phyloP scores from a whole-genome alignment of 2,113 vertebrate genomes.

The Oreochromis spilurus region DNA sequence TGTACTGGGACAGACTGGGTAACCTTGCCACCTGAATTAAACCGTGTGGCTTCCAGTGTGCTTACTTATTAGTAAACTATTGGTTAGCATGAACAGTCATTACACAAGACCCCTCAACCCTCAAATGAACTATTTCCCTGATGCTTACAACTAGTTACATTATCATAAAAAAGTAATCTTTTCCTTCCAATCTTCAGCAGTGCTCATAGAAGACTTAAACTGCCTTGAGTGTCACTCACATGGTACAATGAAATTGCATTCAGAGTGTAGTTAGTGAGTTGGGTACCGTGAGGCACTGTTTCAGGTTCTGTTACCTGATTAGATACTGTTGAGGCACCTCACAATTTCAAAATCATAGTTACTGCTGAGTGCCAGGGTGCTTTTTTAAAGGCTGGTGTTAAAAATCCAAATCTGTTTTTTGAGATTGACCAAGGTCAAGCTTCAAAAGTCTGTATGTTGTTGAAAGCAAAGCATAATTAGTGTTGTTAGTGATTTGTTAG shows the following conservation, averaged over 20 bases:
- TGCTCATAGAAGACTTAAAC: background rate
- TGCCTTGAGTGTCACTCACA: background rate
- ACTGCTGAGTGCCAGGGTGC: background rate
- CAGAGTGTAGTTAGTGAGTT: background rate
- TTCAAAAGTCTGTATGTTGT: background rate
- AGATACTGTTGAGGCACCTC: background rate
- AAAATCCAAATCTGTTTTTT: background rate
- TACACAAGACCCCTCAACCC: background rate
- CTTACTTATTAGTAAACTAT: background rate
- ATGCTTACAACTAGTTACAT: background rate
- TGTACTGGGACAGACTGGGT: background rate
- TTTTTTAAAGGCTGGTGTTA: background rate
- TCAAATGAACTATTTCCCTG: background rate
- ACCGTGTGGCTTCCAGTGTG: background rate
- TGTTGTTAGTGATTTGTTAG: background rate
- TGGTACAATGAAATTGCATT: background rate
- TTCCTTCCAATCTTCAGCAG: background rate
- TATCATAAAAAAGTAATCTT: conserved; percentile 14
- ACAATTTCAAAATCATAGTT: background rate
- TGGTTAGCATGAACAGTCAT: background rate
- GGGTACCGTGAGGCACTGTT: background rate
- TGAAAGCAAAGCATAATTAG: background rate
- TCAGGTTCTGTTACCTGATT: background rate
- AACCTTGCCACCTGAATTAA: background rate
- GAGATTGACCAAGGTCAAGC: background rate